Percentiles rank a stretch among this genome's conserved stretches.
Conservation (phyloP, 2,888 invertebrate genomes). For the Deilephila porcellus region DNA sequence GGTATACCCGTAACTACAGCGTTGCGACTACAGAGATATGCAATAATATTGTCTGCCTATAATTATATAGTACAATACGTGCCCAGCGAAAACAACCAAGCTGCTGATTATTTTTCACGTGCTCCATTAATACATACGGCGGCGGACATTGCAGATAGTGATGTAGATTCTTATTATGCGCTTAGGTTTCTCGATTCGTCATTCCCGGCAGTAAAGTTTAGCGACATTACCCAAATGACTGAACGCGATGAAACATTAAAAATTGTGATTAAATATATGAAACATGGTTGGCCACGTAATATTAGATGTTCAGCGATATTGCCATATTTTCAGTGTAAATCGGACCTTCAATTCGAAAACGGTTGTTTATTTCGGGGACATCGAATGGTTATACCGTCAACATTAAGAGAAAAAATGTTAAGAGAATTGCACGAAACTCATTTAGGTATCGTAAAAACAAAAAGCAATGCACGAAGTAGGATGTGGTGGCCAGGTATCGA, state of each 20-base stretch:
- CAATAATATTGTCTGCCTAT: constrained; percentile 37
- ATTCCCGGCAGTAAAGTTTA: background rate
- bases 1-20: constrained; percentile 36
- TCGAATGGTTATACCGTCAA: background rate
- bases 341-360: background rate
- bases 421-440: background rate
- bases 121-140: background rate
- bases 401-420: background rate
- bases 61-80: constrained; percentile 31
- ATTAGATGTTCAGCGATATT: background rate
- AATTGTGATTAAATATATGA: background rate
- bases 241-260: background rate
- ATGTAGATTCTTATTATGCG: background rate
- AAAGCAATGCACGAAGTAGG: background rate
- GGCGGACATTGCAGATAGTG: background rate
- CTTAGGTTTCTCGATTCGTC: background rate
- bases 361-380: background rate
- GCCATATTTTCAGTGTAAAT: background rate
- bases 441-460: background rate
- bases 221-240: background rate
- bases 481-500: background rate
- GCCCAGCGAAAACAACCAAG: constrained; percentile 7
- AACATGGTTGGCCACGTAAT: constrained; percentile 8
- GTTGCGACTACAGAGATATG: constrained; percentile 35
- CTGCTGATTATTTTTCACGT: constrained; percentile 32